Conservation (phyloP, 2,113 vertebrate species). For the Syngnathoides biaculeatus region DNA sequence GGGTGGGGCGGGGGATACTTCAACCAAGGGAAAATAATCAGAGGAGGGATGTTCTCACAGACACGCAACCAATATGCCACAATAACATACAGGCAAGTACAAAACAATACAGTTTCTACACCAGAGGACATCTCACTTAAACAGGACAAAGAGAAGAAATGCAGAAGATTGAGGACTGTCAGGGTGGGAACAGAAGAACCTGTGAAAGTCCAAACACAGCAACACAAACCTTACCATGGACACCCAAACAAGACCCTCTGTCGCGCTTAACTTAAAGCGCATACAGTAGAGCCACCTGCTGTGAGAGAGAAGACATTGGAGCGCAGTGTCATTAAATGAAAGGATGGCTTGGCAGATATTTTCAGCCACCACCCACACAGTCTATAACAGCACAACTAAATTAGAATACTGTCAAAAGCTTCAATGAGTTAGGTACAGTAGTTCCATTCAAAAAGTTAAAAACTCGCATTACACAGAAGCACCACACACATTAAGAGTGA, state of each 20-base stretch:
- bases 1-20: conserved; percentile 75
- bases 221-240: conserved; percentile 95
- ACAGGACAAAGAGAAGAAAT: conserved; percentile 48
- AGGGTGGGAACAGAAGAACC: conserved; percentile 72
- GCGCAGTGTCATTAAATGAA: conserved; percentile 14
- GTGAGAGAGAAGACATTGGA: conserved; percentile 82
- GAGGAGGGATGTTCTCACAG: conserved; percentile 73
- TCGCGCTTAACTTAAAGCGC: conserved; percentile 90
- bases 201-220: conserved; percentile 82
- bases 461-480: too few species aligned
- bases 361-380: too few species aligned
- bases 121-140: conserved; percentile 54
- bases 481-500: too few species aligned
- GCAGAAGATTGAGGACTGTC: conserved; percentile 67
- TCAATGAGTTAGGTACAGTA: too few species aligned
- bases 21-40: conserved; percentile 68
- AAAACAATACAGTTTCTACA: conserved; percentile 59
- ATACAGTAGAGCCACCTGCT: conserved; percentile 93
- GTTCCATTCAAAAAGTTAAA: too few species aligned
- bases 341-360: neutral
- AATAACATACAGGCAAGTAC: conserved; percentile 60
- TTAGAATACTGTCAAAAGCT: too few species aligned
- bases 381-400: too few species aligned
- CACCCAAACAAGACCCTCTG: conserved; percentile 81
- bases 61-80: conserved; percentile 72